phyloP scores from a whole-genome alignment of 2,797 vertebrate species.

The Chelmon rostratus region DNA sequence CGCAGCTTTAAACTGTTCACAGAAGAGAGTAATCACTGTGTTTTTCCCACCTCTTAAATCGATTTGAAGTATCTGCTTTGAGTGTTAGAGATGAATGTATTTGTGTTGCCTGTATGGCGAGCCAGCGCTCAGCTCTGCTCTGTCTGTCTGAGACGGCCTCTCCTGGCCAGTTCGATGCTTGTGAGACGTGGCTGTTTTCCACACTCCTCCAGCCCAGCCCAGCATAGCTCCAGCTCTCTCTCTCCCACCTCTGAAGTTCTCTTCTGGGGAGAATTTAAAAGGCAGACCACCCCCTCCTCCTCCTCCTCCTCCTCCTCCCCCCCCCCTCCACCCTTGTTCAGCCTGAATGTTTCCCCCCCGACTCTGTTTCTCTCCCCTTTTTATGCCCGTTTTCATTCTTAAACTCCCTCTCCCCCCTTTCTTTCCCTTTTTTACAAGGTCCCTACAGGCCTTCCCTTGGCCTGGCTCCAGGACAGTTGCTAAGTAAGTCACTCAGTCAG shows the following conservation, averaged over 20 bases:
- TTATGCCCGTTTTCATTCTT: conserved; percentile 69
- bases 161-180: conserved; percentile 72
- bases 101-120: conserved; percentile 28
- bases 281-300: conserved; percentile 51
- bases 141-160: conserved; percentile 69
- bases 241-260: conserved; percentile 73
- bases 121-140: conserved; percentile 53
- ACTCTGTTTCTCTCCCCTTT: conserved; percentile 47
- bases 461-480: conserved; percentile 85
- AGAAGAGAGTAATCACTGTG: neutral
- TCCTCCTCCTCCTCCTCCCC: conserved; percentile 31
- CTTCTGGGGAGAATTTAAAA: conserved; percentile 77
- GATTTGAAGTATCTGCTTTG: conserved; percentile 21
- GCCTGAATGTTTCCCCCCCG: conserved; percentile 34
- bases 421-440: conserved; percentile 59
- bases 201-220: conserved; percentile 69
- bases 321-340: conserved; percentile 58
- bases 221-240: conserved; percentile 54
- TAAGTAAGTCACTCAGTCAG: conserved; percentile 86
- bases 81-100: conserved; percentile 17
- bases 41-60: neutral
- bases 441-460: conserved; percentile 80
- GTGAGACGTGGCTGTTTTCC: conserved; percentile 87
- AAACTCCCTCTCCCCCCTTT: conserved; percentile 51
- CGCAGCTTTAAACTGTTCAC: conserved; percentile 2